Evolutionary conservation across 2,888 invertebrate genomes (phyloP).

Genomic region (Limnephilus auricula): DNA sequence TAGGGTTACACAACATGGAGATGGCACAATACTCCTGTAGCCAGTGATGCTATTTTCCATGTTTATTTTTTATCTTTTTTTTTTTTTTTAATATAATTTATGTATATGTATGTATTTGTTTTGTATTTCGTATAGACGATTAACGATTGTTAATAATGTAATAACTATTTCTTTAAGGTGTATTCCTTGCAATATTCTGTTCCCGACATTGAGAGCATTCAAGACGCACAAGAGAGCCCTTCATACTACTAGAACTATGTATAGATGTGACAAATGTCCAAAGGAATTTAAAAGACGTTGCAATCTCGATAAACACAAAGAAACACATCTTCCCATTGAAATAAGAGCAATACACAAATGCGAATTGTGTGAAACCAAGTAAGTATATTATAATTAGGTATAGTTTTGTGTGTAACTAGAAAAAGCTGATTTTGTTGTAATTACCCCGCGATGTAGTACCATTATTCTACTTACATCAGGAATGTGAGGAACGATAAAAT

Average conservation of each 20-base stretch:
- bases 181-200: constrained; percentile 48
- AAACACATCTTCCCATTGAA: constrained; percentile 49
- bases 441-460: no score
- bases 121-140: constrained; percentile 38
- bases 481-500: no score
- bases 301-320: constrained; percentile 46
- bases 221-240: constrained; percentile 42
- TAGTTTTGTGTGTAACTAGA: no score
- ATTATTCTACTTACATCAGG: no score
- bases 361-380: constrained; percentile 52
- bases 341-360: constrained; percentile 50
- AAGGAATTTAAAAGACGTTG: constrained; percentile 40
- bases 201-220: constrained; percentile 39
- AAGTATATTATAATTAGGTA: neutral
- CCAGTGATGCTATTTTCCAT: no score
- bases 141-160: constrained; percentile 3
- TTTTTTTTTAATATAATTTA: neutral
- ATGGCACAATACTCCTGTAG: no score
- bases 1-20: no score
- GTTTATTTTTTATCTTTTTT: neutral
- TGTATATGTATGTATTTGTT: neutral
- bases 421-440: no score
- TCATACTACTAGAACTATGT: neutral
- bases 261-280: constrained; percentile 48
- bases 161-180: constrained; percentile 16